Base-by-base conservation (phyloP, 2,888 invertebrate genomes). In the Pseudoips prasinana region DNA sequence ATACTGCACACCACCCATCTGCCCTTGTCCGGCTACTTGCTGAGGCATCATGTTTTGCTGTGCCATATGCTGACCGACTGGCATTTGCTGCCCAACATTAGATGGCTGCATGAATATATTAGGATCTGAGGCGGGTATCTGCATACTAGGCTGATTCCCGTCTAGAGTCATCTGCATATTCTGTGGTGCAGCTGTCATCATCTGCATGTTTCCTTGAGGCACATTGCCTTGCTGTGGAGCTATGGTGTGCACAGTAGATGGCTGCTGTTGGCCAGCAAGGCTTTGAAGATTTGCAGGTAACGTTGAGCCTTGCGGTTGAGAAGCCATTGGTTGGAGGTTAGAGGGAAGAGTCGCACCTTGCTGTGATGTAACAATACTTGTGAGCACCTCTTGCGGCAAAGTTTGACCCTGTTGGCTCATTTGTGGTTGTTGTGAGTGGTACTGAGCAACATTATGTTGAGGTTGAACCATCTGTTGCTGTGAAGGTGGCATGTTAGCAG, bases 221-320 rank as follows among this genome's bases (percentile, higher is more conserved):
- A 91, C 90, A 53, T 82, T 90, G 45, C 89, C 90, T 57, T 91
- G 88, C 46, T 90, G 90, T 2, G 82, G 75, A 40, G 82, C 76
- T 68, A 88, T 86, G 22, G 74, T 62, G 48, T 88, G 87, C 32
- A 88, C 85, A 8, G 73, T 55, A 23, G 64, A 65, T 3, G 85
- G 75, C 58, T 90, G 85, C 64, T 89, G 91, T 48, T 85, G 90
- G 25, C 77, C 78, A 39, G 79, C 81, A 34, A 89, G 58, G 29
- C 82, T 82, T 64, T 91, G 91, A 56, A 91, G 79, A 79, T 90
- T 91, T 8, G 90, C 83, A 20, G 91, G 91, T 54, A 91, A 77
- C n/a, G 91, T 91, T 0, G 91, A 78, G n/a, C 91, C 91, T 51
- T 91, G 91, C 11, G 86, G 85, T 54, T 84, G 87, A 36, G 83